A percentile compares a stretch with the other conserved stretches of the same genome.
Evolutionary conservation across 2,797 vertebrate species (phyloP).

Genomic region (Heliangelus exortis): DNA sequence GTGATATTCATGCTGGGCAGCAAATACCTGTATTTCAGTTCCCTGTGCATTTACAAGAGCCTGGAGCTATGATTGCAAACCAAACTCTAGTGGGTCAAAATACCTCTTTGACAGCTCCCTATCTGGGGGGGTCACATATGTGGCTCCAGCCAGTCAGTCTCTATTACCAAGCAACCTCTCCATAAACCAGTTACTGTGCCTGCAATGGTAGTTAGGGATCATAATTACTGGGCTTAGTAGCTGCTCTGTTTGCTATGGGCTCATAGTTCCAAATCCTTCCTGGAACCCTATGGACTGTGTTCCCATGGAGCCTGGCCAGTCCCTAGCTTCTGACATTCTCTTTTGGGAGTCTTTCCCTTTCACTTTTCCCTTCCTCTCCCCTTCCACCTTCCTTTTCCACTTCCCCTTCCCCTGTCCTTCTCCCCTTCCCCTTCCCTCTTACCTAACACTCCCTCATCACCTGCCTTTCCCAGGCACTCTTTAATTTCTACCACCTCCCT

Average conservation of each 20-base stretch:
- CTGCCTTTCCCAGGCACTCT: not conserved
- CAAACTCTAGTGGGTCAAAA: not conserved
- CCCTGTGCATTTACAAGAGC: not conserved
- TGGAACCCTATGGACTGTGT: not conserved
- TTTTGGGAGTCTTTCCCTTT: not conserved
- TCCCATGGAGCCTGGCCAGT: not conserved
- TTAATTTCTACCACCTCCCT: not conserved
- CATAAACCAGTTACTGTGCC: accelerated
- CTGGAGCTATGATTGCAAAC: not conserved
- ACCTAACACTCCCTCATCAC: not conserved
- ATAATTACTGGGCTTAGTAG: not conserved
- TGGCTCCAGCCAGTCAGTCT: not conserved
- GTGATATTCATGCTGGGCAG: not conserved
- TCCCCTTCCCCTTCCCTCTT: not conserved
- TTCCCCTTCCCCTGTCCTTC: not conserved
- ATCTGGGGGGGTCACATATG: accelerated
- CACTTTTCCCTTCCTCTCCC: not conserved
- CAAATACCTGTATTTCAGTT: not conserved
- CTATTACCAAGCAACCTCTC: not conserved
- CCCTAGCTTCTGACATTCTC: not conserved
- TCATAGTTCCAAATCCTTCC: conserved; percentile 31
- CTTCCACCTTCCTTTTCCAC: not conserved
- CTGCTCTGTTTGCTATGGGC: conserved; percentile 31
- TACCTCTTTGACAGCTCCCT: not conserved
- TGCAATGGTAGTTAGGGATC: not conserved